phyloP scores from a whole-genome alignment of 2,888 invertebrate species.

The Apeira syringaria region DNA sequence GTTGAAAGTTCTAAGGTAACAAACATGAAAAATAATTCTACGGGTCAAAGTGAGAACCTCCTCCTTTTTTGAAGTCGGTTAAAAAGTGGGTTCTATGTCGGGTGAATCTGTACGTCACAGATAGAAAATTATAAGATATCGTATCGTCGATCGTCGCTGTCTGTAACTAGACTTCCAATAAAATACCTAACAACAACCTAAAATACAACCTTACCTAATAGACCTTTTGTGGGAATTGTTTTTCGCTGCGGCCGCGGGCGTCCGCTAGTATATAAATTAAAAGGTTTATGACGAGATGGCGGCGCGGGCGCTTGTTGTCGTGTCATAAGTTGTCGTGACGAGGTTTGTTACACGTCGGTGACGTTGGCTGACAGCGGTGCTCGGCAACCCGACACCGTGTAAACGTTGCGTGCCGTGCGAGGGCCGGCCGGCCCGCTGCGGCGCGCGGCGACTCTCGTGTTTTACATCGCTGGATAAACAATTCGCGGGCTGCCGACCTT shows the following conservation, averaged over 20 bases:
- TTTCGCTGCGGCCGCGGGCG: constrained; percentile 26
- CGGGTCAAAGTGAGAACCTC: no score
- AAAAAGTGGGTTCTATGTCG: no score
- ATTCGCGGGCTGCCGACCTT: no score
- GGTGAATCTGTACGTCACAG: no score
- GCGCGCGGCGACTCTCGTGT: no score
- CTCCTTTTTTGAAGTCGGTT: no score
- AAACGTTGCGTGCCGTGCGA: constrained; percentile 13
- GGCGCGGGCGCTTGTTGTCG: constrained; percentile 69
- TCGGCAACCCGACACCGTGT: constrained; percentile 65
- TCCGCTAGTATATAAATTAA: constrained; percentile 52
- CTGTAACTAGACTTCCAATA: constrained; percentile 15
- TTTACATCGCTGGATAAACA: no score
- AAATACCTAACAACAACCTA: constrained; percentile 4
- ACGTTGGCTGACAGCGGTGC: constrained; percentile 50
- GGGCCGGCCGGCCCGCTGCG: neutral
- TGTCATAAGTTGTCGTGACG: constrained; percentile 71
- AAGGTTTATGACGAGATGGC: constrained; percentile 52
- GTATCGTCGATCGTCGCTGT: no score
- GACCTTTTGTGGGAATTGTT: constrained; percentile 19
- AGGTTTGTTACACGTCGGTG: constrained; percentile 61
- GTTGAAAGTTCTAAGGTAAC: no score
- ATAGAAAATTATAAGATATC: neutral
- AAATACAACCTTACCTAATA: constrained; percentile 10
- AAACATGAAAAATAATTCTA: no score